Base-by-base conservation (phyloP, 2,888 invertebrate genomes). In the Drosophila tripunctata region DNA sequence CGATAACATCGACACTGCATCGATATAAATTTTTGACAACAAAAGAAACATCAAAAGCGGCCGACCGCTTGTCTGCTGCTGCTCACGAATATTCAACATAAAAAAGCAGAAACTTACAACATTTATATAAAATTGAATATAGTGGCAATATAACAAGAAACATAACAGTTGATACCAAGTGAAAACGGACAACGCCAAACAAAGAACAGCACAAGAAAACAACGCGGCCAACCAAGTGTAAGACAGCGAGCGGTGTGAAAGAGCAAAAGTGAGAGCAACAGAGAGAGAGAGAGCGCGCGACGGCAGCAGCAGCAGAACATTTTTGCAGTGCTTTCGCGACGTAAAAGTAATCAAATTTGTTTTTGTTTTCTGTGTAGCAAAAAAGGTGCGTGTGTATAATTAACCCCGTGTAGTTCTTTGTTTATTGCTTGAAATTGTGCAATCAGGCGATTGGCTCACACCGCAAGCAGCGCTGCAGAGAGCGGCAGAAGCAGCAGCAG, bases 381-480 rank as follows among this genome's bases (percentile, higher is more conserved):
- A 67, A n/a, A 71, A 87, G 87, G 81, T 81, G 87, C 75, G 81
- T 78, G 69, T 72, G 52, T 58, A 50, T 69, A 58, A 54, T 56
- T 54, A 76, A 69, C 36, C 24, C 51, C 44, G 57, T 61, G 40
- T 36, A 61, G 50, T 48, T 57, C 73, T 66, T 71, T 66, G 73
- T 44, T 47, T 36, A 17, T 56, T 31, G 40, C 12, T 21, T 44
- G 30, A 48, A 84, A 80, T 81, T 84, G 81, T 81, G 81, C 78
- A 87, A 84, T 67, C 66, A 36, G 24, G 33, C 58, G 45, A 40
- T 47, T 45, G 51, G 15, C 48, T 27, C 3, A 27, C 27, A 10
- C n/a, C n/a, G n/a, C n/a, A n/a, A 47, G 51, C 47, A 44, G 44
- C 31, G 54, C 67, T 27, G 43, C 43, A 6, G 21, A 44, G 44